These are phyloP conservation scores for Phymastichus coffea DNA, from an alignment of 1,140 invertebrate genomes.

Conservation along the genomic window DNA sequence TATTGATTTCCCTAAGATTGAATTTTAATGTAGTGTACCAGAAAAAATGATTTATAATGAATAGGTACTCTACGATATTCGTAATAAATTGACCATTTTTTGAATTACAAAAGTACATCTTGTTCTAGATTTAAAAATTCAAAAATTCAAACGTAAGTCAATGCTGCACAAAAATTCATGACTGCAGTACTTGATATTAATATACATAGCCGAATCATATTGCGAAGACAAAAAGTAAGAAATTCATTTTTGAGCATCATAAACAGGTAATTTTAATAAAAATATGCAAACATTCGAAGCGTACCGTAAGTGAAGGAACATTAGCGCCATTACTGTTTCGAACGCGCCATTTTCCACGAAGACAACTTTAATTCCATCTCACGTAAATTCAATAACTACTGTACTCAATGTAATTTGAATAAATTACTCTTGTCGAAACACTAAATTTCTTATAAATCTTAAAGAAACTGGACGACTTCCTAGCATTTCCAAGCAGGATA, in stretches of 20 bases:
- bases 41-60: neutral
- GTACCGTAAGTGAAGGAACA: constrained; percentile 40
- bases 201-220: neutral
- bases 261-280: constrained; percentile 39
- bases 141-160: constrained; percentile 49
- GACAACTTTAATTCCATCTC: constrained; percentile 35
- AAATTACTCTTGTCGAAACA: no score
- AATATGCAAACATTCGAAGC: constrained; percentile 43
- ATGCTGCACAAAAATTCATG: no score
- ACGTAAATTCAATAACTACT: neutral
- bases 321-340: constrained; percentile 52
- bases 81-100: neutral
- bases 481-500: no score
- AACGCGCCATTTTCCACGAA: constrained; percentile 58
- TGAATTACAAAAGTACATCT: no score
- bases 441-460: no score
- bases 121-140: constrained; percentile 52
- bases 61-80: neutral
- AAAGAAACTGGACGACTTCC: no score
- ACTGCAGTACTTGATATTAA: no score
- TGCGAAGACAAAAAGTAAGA: neutral
- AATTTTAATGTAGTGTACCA: no score
- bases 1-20: no score
- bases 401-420: neutral
- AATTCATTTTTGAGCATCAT: constrained; percentile 23